Evolutionary conservation across 2,113 vertebrate genomes (phyloP), one percentile per base, ranked within the genome.

Genomic region (Pelecanoides urinatrix): DNA sequence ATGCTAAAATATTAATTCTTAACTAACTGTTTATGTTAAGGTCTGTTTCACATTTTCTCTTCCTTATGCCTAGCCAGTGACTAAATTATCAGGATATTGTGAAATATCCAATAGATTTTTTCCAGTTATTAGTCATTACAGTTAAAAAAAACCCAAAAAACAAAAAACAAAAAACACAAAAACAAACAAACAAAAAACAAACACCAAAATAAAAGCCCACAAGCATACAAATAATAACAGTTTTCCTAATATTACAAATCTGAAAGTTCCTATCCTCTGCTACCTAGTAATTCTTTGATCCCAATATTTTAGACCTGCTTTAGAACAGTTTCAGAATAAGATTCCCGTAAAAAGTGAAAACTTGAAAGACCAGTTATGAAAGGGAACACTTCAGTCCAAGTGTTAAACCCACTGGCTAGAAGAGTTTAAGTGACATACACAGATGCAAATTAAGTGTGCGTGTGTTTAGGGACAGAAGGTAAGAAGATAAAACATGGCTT

Each of bases 1-100:
- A 95, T 72, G n/a, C 26, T 75, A 92, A 92, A 86, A 92, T 65
- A 68, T 89, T 90, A 93, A 71, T 79, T 95, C 61, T 91, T 81
- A 92, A 72, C 44, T 50, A 84, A 78, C 56, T 82, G 44, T 74
- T 94, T 67, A 79, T 32, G 14, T 70, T 87, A 85, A 82, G 7
- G 21, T 61, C 53, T 90, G 32, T 52, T 96, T 80, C 68, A 67
- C 10, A 75, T 94, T 84, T 94, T 82, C 34, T 68, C 66, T 83
- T 86, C 29, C 72, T 86, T 83, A 67, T 36, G 55, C 47, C 38
- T 77, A 93, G 50, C 8, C 42, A 63, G 36, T 45, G 44, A 63
- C 83, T 86, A 63, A 89, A 78, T 84, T 78, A 93, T 29, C 63
- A 89, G 62, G 56, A 68, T 50, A 93, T 14, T 80, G 63, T 74